Base-by-base conservation (phyloP, 2,888 invertebrate species). In the Lumbricus terrestris region DNA sequence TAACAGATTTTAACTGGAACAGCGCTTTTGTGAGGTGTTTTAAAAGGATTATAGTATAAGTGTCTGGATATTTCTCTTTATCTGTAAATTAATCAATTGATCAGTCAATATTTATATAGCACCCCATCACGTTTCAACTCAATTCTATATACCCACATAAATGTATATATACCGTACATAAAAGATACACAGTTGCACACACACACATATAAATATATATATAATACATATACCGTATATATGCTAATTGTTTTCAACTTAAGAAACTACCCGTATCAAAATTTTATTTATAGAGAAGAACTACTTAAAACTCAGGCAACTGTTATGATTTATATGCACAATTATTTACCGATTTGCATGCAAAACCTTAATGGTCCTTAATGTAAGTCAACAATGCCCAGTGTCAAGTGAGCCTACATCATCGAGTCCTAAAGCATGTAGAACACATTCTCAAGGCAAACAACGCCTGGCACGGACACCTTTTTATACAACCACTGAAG, bases 31-130 rank as follows among this genome's bases (percentile, higher is more conserved):
- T 47, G 23, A 47, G 20, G 47, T 47, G 23, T 23, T 23, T 47
- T 3, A 47, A 13, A 13, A 18, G 20, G 16, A 15, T 23, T 23
- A n/a, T 89, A 89, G n/a, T 89, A 89, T 89, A 89, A 6, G 54
- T 47, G 29, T 89, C 47, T 89, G 54, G 4, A 89, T 89, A 89
- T 47, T 3, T 47, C 4, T 54, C 3, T 47, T 16, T 89, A 89
- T 89, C 47, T 47, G 54, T 89, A 89, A 15, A 89, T 89, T 11
- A 35, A 89, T 89, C 33, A 38, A 89, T 40, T 11, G 13, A 40
- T n/a, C 38, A 88, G 23, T 37, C 23, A 34, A 33, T 13, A n/a
- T 82, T 82, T 33, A 82, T 82, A 82, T n/a, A 23, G 33, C 82
- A n/a, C 33, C 82, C 38, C 38, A 5, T 38, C 13, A 38, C 8